Percentiles rank a stretch among this genome's conserved stretches.
Evolutionary conservation across 2,113 vertebrate genomes (phyloP).

Genomic region (Zootoca vivipara): DNA sequence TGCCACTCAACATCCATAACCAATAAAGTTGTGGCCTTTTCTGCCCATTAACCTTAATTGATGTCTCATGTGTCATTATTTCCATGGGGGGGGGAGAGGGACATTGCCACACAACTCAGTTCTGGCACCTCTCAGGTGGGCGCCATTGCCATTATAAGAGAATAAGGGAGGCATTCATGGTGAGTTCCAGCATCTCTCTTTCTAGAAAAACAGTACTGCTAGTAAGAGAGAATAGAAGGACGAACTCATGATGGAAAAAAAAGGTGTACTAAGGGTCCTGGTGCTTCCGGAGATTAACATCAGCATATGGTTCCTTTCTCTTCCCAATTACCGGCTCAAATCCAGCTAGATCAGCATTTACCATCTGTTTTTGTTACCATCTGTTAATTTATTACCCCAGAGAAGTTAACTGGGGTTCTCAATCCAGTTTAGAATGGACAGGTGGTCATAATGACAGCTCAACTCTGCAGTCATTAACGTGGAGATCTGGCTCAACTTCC

Average conservation of each 20-base stretch:
- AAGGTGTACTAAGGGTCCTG: slow-evolving; percentile 41
- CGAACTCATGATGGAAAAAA: slow-evolving; percentile 52
- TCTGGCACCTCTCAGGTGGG: no score
- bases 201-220: background rate
- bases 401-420: slow-evolving; percentile 42
- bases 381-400: slow-evolving; percentile 48
- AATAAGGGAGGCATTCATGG: no score
- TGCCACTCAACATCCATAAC: no score
- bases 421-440: slow-evolving; percentile 22
- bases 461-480: background rate
- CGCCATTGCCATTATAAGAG: no score
- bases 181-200: no score
- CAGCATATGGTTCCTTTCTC: slow-evolving; percentile 65
- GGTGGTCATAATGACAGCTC: background rate
- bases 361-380: slow-evolving; percentile 56
- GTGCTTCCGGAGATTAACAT: slow-evolving; percentile 56
- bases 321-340: slow-evolving; percentile 61
- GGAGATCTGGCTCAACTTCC: background rate
- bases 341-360: slow-evolving; percentile 51
- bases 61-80: no score
- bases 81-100: no score
- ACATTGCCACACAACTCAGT: no score
- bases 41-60: no score
- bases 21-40: no score
- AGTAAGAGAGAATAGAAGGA: slow-evolving; percentile 33